A percentile compares a stretch with the other conserved stretches of the same genome.
These are phyloP conservation scores for Heliconius eleuchia DNA, from an alignment of 1,140 invertebrate species.

Conservation along the genomic window DNA sequence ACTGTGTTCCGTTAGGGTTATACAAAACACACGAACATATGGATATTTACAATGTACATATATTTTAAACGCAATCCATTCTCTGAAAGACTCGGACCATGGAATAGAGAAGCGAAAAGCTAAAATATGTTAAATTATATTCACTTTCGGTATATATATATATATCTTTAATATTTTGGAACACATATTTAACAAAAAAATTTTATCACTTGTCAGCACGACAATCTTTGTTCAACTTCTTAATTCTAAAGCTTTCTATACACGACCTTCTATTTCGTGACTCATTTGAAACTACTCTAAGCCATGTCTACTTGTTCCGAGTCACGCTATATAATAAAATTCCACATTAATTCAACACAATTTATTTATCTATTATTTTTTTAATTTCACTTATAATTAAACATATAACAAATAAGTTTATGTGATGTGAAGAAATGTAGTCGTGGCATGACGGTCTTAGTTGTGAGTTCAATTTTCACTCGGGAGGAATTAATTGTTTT, in stretches of 20 bases:
- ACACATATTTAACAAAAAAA: neutral
- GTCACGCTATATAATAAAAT: conserved; percentile 2
- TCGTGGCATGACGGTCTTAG: too few species aligned
- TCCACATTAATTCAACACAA: neutral
- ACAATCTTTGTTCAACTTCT: neutral
- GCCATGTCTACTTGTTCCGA: conserved; percentile 5
- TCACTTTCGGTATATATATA: too few species aligned
- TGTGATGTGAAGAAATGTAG: too few species aligned
- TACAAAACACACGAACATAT: too few species aligned
- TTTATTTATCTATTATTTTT: neutral
- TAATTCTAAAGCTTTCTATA: conserved; percentile 7
- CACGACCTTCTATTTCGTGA: conserved; percentile 6
- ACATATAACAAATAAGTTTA: neutral
- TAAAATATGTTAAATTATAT: too few species aligned
- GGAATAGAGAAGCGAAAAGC: too few species aligned
- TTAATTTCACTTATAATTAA: neutral
- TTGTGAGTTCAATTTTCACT: too few species aligned
- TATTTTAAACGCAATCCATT: too few species aligned
- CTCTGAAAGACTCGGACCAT: too few species aligned
- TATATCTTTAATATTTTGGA: neutral
- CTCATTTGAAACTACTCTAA: conserved; percentile 3
- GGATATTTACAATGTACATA: too few species aligned
- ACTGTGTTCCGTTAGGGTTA: neutral
- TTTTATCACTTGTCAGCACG: neutral
- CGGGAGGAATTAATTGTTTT: too few species aligned